Percentiles rank a stretch among this genome's conserved stretches.
Evolutionary conservation across 2,888 invertebrate species (phyloP).

Genomic region (Latrodectus hesperus): DNA sequence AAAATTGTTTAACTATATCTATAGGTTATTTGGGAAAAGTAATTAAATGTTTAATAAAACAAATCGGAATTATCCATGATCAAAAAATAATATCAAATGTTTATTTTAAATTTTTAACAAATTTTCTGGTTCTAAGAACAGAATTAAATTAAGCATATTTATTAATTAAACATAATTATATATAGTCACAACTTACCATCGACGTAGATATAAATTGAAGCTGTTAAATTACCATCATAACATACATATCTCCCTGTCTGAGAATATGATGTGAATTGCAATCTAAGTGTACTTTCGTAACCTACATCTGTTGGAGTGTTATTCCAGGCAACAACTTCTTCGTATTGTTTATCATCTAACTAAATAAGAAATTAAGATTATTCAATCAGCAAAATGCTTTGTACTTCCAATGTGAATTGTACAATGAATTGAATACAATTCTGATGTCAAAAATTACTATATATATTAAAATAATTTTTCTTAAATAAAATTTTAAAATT

Average conservation of each 20-base stretch:
- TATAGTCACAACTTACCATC: conserved; percentile 48
- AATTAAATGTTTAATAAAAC: no score
- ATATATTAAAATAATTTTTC: no score
- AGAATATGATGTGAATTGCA: conserved; percentile 42
- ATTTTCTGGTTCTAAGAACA: no score
- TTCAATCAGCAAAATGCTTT: no score
- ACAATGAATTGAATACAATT: no score
- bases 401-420: no score
- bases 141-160: background rate
- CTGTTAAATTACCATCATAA: conserved; percentile 34
- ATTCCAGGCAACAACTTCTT: conserved; percentile 6
- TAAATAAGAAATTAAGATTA: background rate
- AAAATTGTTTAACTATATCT: no score
- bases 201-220: conserved; percentile 64
- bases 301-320: conserved; percentile 1
- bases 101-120: no score
- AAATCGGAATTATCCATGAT: background rate
- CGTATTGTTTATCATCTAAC: conserved; percentile 13
- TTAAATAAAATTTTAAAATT: no score
- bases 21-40: no score
- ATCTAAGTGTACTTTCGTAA: conserved; percentile 24
- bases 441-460: no score
- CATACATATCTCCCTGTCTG: conserved; percentile 69
- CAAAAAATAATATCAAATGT: no score
- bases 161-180: background rate